Evolutionary conservation across 2,888 invertebrate species (phyloP), one percentile per base, ranked within the genome.

Genomic region (Euplagia quadripunctaria): DNA sequence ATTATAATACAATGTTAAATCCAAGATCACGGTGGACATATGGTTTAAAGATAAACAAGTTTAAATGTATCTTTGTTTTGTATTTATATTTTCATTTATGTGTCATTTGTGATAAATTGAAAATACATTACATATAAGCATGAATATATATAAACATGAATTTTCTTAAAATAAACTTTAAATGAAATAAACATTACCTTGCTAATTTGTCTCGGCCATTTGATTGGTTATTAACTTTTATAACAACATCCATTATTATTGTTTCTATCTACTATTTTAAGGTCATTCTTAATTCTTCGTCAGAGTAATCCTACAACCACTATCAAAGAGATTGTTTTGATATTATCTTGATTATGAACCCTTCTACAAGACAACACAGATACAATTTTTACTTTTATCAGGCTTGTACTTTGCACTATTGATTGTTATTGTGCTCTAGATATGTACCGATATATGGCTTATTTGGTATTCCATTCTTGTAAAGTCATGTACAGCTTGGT

Each of bases 121-220:
- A 31, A 31, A 31, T 31, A 31, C 31, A 31, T 31, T 31, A 31
- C 31, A 31, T 1, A 31, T 31, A 31, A n/a, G n/a, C n/a, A n/a
- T n/a, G n/a, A n/a, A n/a, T n/a, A n/a, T n/a, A n/a, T n/a, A n/a
- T n/a, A n/a, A n/a, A n/a, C n/a, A n/a, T n/a, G n/a, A n/a, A n/a
- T n/a, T n/a, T n/a, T n/a, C n/a, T 43, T 43, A 43, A 8, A 3
- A 6, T 46, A 46, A 9, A 46, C 43, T 46, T 46, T 43, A 17
- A 65, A n/a, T 14, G n/a, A 14, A 9, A 55, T 52, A 55, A 72
- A 85, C 86, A 81, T 20, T 81, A 96, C 96, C 96, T 94, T 42
- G 96, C 96, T 76, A 96, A 84, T 92, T 96, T 96, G 85, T 96
- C 96, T 83, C 96, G 91, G 70, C 96, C 96, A 83, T 93, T 96